phyloP scores from a whole-genome alignment of 2,888 invertebrate species.

The Stenchaetothrips biformis region DNA sequence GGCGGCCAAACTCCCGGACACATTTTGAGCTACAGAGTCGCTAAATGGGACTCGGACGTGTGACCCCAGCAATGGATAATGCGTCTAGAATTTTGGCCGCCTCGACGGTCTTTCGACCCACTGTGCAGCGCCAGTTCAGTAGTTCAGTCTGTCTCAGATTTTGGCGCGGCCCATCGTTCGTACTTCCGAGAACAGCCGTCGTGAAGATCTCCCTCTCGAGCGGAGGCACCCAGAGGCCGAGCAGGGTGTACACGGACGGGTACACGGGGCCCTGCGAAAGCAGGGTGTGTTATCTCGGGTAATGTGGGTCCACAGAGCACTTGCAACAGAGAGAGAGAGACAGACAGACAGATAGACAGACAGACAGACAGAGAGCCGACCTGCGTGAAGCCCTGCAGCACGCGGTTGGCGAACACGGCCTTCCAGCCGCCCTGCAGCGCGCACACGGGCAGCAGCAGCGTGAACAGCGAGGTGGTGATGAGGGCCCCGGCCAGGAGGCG shows the following conservation, averaged over 20 bases:
- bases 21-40: no score
- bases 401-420: slow-evolving; percentile 19
- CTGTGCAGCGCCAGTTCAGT: no score
- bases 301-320: not conserved
- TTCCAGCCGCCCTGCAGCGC: not conserved
- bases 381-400: not conserved
- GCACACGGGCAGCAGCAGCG: not conserved
- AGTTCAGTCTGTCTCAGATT: no score
- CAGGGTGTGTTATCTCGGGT: not conserved
- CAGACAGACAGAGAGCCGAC: not conserved
- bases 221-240: slow-evolving; percentile 1
- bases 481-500: not conserved
- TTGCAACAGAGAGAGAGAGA: not conserved
- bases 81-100: no score
- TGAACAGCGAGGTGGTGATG: not conserved
- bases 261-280: not conserved
- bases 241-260: slow-evolving; percentile 3
- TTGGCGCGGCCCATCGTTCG: no score
- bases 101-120: no score
- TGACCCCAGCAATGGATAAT: no score
- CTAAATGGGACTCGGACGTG: no score
- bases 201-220: slow-evolving; percentile 1
- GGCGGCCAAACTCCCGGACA: no score
- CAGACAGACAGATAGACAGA: no score
- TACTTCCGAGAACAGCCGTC: not conserved